A percentile compares a stretch with the other conserved stretches of the same genome.
These are phyloP conservation scores for Palythoa heliodiscus DNA, from an alignment of 92 coral and sea anemone species.

Conservation along the genomic window DNA sequence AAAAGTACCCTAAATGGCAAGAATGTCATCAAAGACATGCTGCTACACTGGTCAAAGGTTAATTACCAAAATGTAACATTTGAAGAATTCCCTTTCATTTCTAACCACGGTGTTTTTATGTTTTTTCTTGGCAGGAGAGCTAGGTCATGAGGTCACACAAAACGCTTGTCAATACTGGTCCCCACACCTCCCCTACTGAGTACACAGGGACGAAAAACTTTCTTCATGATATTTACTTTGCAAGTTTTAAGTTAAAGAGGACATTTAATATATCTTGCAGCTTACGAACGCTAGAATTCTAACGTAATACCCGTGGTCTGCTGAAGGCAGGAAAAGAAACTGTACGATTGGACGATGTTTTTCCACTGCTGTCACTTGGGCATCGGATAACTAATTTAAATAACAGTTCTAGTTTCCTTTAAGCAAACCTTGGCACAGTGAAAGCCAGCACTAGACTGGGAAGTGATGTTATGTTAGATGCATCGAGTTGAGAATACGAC, in stretches of 20 bases:
- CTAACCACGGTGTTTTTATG: background rate
- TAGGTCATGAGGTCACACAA: background rate
- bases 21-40: background rate
- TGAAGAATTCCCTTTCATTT: background rate
- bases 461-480: too few relatives aligned
- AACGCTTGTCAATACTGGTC: background rate
- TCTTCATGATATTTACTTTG: background rate
- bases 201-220: background rate
- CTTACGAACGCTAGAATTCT: background rate
- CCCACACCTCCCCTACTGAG: constrained; percentile 10
- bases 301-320: background rate
- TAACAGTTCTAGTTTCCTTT: too few relatives aligned
- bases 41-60: background rate
- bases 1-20: background rate
- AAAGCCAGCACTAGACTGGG: too few relatives aligned
- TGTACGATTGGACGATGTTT: background rate
- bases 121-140: constrained; percentile 14
- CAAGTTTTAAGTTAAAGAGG: background rate
- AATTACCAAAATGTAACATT: background rate
- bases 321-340: background rate
- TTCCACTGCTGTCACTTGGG: too few relatives aligned
- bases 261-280: background rate
- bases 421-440: too few relatives aligned
- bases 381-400: too few relatives aligned
- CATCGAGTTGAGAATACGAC: too few relatives aligned